phyloP scores from a whole-genome alignment of 2,797 vertebrate genomes.

The Amblyopsis hoosieri region DNA sequence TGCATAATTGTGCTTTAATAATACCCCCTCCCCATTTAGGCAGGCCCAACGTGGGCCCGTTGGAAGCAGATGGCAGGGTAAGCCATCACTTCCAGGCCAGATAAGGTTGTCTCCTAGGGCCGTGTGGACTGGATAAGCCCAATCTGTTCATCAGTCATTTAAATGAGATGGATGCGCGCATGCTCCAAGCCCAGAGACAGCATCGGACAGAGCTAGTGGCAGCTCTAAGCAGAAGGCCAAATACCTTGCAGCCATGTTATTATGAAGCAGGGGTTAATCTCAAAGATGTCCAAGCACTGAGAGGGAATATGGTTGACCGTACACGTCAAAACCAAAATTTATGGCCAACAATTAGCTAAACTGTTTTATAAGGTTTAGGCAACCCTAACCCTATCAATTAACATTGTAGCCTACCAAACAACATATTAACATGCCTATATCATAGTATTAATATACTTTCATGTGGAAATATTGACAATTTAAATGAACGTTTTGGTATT shows the following conservation, averaged over 20 bases:
- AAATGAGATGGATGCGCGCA: constrained; percentile 60
- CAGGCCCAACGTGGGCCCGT: constrained; percentile 1
- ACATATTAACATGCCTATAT: too few relatives aligned
- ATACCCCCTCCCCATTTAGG: constrained; percentile 4
- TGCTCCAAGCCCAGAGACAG: constrained; percentile 43
- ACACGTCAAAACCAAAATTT: background rate
- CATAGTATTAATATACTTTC: background rate
- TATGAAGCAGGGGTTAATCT: constrained; percentile 19
- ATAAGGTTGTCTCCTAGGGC: constrained; percentile 68
- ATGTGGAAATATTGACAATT: constrained; percentile 10
- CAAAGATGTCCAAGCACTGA: constrained; percentile 1
- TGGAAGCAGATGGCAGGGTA: constrained; percentile 66
- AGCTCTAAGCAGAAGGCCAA: constrained; percentile 35
- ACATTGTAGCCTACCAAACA: background rate
- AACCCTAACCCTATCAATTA: background rate
- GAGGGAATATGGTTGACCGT: background rate
- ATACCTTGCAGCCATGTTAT: constrained; percentile 36
- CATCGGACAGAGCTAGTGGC: constrained; percentile 64
- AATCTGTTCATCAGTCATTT: constrained; percentile 53
- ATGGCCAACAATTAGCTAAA: background rate
- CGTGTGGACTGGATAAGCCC: constrained; percentile 43
- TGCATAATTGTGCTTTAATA: background rate
- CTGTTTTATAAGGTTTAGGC: background rate
- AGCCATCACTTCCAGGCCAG: constrained; percentile 56
- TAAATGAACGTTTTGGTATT: constrained; percentile 6